Conservation (phyloP, 2,797 vertebrate genomes). For the Anas acuta region DNA sequence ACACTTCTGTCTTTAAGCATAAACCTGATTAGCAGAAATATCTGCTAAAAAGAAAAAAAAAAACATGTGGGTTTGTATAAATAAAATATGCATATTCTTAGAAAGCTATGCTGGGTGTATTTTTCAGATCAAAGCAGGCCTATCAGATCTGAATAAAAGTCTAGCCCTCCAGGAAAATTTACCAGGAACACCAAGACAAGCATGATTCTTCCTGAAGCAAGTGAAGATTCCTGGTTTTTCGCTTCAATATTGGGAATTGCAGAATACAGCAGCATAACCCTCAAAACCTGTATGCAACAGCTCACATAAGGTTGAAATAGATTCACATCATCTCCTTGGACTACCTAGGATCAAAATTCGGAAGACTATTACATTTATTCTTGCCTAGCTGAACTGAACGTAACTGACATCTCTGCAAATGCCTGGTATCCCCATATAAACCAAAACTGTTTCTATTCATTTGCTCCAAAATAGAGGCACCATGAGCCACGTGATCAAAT, state of each 20-base stretch:
- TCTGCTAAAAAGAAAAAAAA: background rate
- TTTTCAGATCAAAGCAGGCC: background rate
- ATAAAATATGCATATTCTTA: background rate
- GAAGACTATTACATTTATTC: background rate
- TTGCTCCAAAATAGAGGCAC: background rate
- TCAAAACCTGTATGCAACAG: background rate
- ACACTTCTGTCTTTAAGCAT: background rate
- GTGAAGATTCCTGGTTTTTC: background rate
- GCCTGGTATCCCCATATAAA: background rate
- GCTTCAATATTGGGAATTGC: background rate
- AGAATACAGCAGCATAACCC: no score
- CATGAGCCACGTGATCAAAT: background rate
- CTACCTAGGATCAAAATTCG: background rate
- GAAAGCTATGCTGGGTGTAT: background rate
- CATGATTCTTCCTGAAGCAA: background rate
- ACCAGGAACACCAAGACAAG: background rate
- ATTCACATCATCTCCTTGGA: background rate
- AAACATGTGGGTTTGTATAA: background rate
- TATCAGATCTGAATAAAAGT: background rate
- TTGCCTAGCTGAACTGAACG: background rate
- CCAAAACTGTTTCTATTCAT: background rate
- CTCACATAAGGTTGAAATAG: accelerated
- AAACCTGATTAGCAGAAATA: background rate
- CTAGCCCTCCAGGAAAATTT: background rate
- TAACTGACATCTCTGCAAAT: background rate